phyloP scores from a whole-genome alignment of 2,888 invertebrate species.

The Gibbula magus region DNA sequence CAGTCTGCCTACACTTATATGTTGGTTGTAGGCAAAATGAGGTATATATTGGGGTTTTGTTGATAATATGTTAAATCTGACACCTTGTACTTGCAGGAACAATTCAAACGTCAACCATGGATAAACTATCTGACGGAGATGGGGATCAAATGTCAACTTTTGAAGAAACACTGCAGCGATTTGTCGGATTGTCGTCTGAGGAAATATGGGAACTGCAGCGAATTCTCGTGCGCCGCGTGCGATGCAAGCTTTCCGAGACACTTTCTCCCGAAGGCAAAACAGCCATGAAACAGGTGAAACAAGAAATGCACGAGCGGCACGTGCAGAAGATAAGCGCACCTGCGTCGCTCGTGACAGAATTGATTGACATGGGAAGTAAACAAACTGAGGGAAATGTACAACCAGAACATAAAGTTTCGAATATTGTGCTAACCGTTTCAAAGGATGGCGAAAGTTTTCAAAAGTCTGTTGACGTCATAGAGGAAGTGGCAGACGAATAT shows the following conservation, averaged over 20 bases:
- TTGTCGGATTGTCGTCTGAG: not conserved
- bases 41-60: too few relatives aligned
- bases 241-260: conserved; percentile 4
- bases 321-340: not conserved
- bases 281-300: conserved; percentile 3
- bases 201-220: conserved; percentile 14
- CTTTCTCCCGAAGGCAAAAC: conserved; percentile 7
- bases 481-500: too few relatives aligned
- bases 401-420: not conserved
- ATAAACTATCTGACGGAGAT: not conserved
- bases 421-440: too few relatives aligned
- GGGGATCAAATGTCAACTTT: not conserved
- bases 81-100: too few relatives aligned
- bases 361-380: conserved; percentile 11
- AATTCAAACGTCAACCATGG: too few relatives aligned
- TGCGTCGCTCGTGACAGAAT: not conserved
- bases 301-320: not conserved
- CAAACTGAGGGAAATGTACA: not conserved
- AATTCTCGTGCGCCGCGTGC: not conserved
- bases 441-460: too few relatives aligned
- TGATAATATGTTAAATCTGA: too few relatives aligned
- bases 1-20: too few relatives aligned
- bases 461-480: too few relatives aligned
- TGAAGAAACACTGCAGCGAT: not conserved
- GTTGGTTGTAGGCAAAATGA: too few relatives aligned